Percentiles rank a stretch among this genome's conserved stretches.
These are phyloP conservation scores for Cephus sareptanus DNA, from an alignment of 2,888 invertebrate species.

Conservation along the genomic window DNA sequence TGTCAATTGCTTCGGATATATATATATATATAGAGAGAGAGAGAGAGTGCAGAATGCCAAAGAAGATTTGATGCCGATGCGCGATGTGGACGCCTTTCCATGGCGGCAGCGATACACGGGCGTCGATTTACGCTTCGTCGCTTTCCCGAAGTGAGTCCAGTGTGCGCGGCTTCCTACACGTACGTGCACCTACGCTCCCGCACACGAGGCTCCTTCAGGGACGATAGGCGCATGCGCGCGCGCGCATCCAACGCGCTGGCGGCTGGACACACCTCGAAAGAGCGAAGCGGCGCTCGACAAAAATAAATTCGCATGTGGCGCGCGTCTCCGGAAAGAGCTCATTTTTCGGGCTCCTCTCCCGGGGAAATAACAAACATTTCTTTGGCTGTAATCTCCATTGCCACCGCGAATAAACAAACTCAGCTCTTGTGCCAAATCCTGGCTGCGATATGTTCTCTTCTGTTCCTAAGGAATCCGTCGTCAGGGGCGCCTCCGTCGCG, in stretches of 20 bases:
- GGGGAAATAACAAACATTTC: neutral
- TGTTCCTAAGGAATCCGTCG: neutral
- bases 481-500: too few relatives aligned
- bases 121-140: neutral
- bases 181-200: neutral
- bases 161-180: neutral
- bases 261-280: neutral
- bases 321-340: neutral
- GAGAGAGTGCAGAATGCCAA: conserved; percentile 5
- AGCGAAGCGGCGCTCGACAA: neutral
- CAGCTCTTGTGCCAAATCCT: neutral
- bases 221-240: neutral
- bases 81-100: neutral
- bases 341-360: neutral
- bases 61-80: too few relatives aligned
- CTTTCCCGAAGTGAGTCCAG: neutral
- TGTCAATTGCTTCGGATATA: neutral
- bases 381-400: neutral
- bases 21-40: conserved; percentile 1
- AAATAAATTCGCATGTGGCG: neutral
- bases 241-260: too few relatives aligned
- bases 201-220: too few relatives aligned
- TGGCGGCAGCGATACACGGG: neutral
- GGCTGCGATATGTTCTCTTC: neutral
- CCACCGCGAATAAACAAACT: neutral